Base-by-base conservation (phyloP, 2,888 invertebrate species). In the Zele albiditarsus region DNA sequence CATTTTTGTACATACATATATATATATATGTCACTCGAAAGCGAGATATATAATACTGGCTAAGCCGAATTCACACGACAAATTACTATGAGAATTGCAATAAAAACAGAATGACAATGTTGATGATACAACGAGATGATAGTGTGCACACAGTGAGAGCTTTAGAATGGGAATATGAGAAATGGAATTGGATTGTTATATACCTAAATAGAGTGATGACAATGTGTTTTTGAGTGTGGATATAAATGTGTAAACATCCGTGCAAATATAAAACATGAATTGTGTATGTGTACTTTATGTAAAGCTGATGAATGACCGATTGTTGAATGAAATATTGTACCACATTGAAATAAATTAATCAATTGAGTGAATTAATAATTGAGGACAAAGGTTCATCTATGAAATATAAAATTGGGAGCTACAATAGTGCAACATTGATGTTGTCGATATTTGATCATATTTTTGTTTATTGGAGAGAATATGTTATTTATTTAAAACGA, bases 61-160 rank as follows among this genome's bases (percentile, higher is more conserved):
- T 81, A 80, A 84, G 83, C 82, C 77, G 79, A 82, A 84, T 84
- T 84, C 83, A 81, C 81, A 76, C 78, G 77, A 78, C 80, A 85
- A 83, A 83, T 85, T 84, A 82, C 27, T 53, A 69, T 73, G 67
- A 57, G 53, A 72, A 53, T 49, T 65, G 68, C 28, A 65, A 72
- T 38, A 70, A 67, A 70, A 58, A 67, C 25, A 68, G 42, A 62
- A 60, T 68, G 38, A 38, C 49, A 62, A 49, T 58, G 71, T 53
- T 33, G 25, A 58, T 46, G 6, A 33, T 33, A 49, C 25, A 5
- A 20, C 65, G 28, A 14, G 63, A 38, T 33, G 63, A 69, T 25
- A 27, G 62, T 20, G 58, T 49, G n/a, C 20, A 20, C 16, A 25
- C 31, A 33, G 57, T 12, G 28, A 63, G 65, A 57, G 58, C 60